These are phyloP conservation scores for Apis laboriosa DNA, from an alignment of 1,140 invertebrate species.

Conservation along the genomic window DNA sequence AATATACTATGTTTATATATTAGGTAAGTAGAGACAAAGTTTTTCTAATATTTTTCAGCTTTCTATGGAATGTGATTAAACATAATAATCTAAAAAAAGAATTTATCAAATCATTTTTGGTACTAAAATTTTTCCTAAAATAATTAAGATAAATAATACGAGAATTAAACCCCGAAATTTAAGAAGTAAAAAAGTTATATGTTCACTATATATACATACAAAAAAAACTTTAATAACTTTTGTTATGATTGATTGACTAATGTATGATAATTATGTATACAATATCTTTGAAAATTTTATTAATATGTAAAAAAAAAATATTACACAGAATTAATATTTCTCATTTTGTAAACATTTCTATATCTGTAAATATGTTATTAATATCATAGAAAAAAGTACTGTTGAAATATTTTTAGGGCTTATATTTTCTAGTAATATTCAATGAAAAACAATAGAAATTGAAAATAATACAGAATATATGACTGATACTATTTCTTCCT, in stretches of 20 bases:
- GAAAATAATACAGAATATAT: background rate
- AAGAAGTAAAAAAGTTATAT: background rate
- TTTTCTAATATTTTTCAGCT: constrained; percentile 1
- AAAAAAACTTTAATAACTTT: constrained; percentile 9
- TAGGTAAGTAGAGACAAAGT: constrained; percentile 16
- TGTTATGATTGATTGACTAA: background rate
- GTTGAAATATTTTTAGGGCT: constrained; percentile 38
- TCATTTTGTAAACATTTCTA: constrained; percentile 34
- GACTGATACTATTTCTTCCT: constrained; percentile 44
- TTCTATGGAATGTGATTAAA: background rate
- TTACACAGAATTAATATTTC: constrained; percentile 25
- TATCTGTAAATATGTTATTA: constrained; percentile 30
- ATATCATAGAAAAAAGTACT: constrained; percentile 1
- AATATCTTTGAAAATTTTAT: constrained; percentile 16
- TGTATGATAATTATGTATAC: constrained; percentile 17
- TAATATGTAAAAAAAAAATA: background rate
- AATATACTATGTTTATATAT: background rate
- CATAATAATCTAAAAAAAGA: background rate
- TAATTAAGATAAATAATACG: background rate
- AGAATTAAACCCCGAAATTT: background rate
- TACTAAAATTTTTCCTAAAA: constrained; percentile 9
- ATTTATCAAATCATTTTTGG: constrained; percentile 3
- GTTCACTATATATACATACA: background rate
- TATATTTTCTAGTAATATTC: constrained; percentile 15
- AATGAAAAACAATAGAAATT: constrained; percentile 8